Evolutionary conservation across 2,888 invertebrate species (phyloP).

Genomic region (Lepeophtheirus nordmannii): DNA sequence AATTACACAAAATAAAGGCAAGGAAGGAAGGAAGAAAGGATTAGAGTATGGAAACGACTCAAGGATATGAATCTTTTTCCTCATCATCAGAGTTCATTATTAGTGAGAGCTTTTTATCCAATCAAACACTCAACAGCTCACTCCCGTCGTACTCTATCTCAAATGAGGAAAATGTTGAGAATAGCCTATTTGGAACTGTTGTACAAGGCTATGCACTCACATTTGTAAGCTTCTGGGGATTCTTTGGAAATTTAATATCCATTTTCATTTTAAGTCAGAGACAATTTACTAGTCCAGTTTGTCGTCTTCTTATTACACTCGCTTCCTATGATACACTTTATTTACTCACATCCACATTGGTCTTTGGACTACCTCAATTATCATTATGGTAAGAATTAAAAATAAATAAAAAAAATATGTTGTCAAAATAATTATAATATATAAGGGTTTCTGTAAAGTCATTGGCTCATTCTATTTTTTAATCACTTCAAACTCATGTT

Average conservation of each 20-base stretch:
- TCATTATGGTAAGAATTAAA: not conserved
- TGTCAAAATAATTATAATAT: too few species aligned
- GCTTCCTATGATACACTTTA: not conserved
- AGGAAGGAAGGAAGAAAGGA: too few species aligned
- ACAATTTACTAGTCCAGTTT: slow-evolving; percentile 1
- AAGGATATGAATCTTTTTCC: too few species aligned
- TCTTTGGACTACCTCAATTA: not conserved
- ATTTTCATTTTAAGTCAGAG: not conserved
- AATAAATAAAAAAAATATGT: too few species aligned
- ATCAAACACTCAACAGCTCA: not conserved
- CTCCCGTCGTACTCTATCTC: not conserved
- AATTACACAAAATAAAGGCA: too few species aligned
- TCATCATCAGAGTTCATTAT: too few species aligned
- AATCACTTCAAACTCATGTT: too few species aligned
- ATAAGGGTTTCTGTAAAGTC: too few species aligned
- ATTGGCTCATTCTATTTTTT: too few species aligned
- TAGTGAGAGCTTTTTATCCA: not conserved
- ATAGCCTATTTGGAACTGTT: not conserved
- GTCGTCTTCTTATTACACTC: not conserved
- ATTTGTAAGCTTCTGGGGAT: slow-evolving; percentile 5
- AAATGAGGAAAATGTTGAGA: not conserved
- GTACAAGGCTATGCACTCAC: not conserved
- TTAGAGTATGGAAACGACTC: too few species aligned
- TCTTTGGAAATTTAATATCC: slow-evolving; percentile 1
- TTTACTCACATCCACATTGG: not conserved